Percentiles rank a stretch among this genome's conserved stretches.
Conservation (phyloP, 2,113 vertebrate genomes). For the Neotoma lepida region DNA sequence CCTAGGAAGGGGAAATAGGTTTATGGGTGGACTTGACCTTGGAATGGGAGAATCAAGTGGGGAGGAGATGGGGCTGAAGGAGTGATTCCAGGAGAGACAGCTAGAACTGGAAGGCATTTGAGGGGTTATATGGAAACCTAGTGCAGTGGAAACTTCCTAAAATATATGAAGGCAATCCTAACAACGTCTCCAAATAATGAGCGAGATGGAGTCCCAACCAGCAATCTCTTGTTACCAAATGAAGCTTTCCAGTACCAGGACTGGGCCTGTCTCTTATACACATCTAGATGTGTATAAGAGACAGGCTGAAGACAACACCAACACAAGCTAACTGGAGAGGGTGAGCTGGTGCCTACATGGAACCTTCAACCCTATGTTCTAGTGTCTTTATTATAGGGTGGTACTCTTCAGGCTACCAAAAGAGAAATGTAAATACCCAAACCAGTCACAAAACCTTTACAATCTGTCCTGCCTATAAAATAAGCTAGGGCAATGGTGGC, state of each 20-base stretch:
- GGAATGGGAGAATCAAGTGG: background rate
- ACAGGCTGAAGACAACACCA: background rate
- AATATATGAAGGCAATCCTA: background rate
- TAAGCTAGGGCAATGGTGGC: background rate
- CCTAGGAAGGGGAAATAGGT: background rate
- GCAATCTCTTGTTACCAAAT: background rate
- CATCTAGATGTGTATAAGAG: too few relatives aligned
- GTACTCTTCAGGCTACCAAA: background rate
- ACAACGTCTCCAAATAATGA: background rate
- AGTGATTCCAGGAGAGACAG: background rate
- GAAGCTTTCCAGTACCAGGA: background rate
- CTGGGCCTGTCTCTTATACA: too few relatives aligned
- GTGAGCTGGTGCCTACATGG: background rate
- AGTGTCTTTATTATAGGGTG: background rate
- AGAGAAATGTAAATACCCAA: background rate
- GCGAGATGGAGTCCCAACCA: background rate
- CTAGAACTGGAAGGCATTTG: background rate
- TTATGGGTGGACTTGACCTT: background rate
- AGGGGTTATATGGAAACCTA: background rate
- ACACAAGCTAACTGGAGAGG: background rate
- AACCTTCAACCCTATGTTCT: background rate
- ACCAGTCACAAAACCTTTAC: background rate
- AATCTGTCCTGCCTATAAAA: background rate
- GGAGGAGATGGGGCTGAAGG: background rate
- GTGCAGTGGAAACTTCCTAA: background rate